Base-by-base conservation (phyloP, 2,113 vertebrate genomes). In the Caracal caracal region DNA sequence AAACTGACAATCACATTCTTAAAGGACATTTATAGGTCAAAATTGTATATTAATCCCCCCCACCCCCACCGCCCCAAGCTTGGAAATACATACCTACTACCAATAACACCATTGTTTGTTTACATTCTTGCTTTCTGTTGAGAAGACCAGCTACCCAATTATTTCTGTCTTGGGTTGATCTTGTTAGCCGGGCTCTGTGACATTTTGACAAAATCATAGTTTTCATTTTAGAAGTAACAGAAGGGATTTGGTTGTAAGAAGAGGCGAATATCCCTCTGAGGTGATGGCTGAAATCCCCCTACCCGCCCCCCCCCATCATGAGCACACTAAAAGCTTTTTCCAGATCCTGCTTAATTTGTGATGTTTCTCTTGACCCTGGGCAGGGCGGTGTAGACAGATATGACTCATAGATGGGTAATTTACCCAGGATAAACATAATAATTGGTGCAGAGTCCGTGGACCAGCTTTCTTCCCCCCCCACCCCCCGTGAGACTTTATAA, bases 51-150 rank as follows among this genome's bases (percentile, higher is more conserved):
- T n/a, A 3, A 4, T 47, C 33, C 6, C 1, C 8, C 5, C 11
- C 1, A 6, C 4, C 11, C 3, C 1, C 16, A 0, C n/a, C 9
- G 2, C 3, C 6, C 19, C 5, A 7, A 17, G 28, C 17, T 35
- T 12, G 37, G 24, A 86, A 94, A 40, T 24, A 43, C 82, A 71
- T 10, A 30, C 33, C 47, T 4, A 0, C 10, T 3, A 1, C 59
- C 30, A 4, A 6, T 16, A 6, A 0, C 37, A 12, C 6, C 33
- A 0, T 0, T 2, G 28, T 37, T 37, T 26, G 71, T 13, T 51
- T 7, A 8, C 1, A 10, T 7, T 24, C 82, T 10, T 3, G 30
- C 59, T 68, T n/a, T 47, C 78, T 49, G 33, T 65, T 0, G 20
- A 40, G 73, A 51, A 47, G n/a, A 56, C 26, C 7, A 24, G 33